phyloP scores from a whole-genome alignment of 2,888 invertebrate species.

The Lamellibrachia columna region DNA sequence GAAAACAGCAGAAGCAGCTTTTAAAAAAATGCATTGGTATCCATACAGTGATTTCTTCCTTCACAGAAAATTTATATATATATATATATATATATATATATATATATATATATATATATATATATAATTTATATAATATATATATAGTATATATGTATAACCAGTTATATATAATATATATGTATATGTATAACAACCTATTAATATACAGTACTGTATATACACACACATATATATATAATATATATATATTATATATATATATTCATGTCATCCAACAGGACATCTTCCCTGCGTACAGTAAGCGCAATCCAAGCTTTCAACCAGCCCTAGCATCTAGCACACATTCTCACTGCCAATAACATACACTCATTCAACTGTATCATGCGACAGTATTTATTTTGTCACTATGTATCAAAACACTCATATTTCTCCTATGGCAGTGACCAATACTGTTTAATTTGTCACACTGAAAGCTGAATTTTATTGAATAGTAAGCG shows the following conservation, averaged over 20 bases:
- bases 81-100: slow-evolving; percentile 19
- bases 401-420: neutral
- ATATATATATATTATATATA: neutral
- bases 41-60: no score
- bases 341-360: neutral
- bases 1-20: no score
- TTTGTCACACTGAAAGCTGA: neutral
- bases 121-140: slow-evolving; percentile 14
- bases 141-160: slow-evolving; percentile 21
- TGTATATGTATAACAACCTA: slow-evolving; percentile 19
- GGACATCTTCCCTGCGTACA: neutral
- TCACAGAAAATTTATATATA: neutral
- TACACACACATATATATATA: neutral
- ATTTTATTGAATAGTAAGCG: neutral
- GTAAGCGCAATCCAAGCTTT: neutral
- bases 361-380: neutral
- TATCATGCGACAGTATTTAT: neutral
- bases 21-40: no score
- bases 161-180: slow-evolving; percentile 20
- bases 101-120: slow-evolving; percentile 18
- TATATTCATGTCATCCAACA: neutral
- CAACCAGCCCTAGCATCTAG: neutral
- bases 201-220: neutral
- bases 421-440: neutral
- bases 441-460: neutral